Evolutionary conservation across 2,888 invertebrate species (phyloP).

Genomic region (Drosophila birchii): DNA sequence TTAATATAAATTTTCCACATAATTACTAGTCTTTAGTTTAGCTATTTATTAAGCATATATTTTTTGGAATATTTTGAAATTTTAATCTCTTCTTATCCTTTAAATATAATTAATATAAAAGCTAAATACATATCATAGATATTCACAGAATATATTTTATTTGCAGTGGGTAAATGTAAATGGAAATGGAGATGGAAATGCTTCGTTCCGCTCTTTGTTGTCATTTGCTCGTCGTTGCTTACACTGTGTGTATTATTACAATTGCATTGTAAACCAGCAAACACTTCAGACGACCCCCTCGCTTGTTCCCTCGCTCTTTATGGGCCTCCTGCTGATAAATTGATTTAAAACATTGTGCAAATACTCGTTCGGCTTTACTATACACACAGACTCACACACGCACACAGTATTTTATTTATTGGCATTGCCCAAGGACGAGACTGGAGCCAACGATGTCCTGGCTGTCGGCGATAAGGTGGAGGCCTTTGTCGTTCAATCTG

Average conservation of each 20-base stretch:
- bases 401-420: slow-evolving; percentile 61
- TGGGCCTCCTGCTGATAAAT: slow-evolving; percentile 67
- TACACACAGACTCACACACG: not conserved
- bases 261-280: slow-evolving; percentile 44
- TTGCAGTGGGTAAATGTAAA: slow-evolving; percentile 14
- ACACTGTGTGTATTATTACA: slow-evolving; percentile 43
- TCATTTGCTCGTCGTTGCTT: slow-evolving; percentile 28
- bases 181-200: slow-evolving; percentile 33
- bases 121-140: not conserved
- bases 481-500: slow-evolving; percentile 36
- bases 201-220: slow-evolving; percentile 32
- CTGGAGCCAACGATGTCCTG: slow-evolving; percentile 18
- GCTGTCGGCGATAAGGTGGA: slow-evolving; percentile 39
- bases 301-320: slow-evolving; percentile 4
- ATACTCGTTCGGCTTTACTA: slow-evolving; percentile 43
- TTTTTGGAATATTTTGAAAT: not conserved
- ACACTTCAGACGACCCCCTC: slow-evolving; percentile 21
- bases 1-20: not conserved
- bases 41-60: not conserved
- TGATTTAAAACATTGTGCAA: slow-evolving; percentile 70
- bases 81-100: not conserved
- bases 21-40: too few relatives aligned
- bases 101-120: not conserved
- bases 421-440: slow-evolving; percentile 38
- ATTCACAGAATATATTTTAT: not conserved